Evolutionary conservation across 2,113 vertebrate genomes (phyloP).

Genomic region (Calidris pugnax): DNA sequence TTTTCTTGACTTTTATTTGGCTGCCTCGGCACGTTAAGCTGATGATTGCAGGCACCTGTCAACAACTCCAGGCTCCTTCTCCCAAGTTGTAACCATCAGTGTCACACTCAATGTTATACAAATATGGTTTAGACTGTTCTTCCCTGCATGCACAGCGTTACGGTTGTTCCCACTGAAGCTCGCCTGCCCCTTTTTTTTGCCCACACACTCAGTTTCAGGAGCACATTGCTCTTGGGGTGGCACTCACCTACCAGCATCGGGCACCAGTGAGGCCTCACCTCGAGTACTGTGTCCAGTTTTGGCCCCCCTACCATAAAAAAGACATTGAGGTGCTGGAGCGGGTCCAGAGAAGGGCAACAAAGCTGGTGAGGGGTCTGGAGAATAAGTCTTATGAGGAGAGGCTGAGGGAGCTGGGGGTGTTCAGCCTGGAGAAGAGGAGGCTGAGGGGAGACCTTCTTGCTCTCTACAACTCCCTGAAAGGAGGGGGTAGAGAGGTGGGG

Average conservation of each 20-base stretch:
- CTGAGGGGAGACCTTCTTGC: no score
- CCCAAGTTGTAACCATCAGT: background rate
- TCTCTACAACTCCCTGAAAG: no score
- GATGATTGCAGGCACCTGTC: background rate
- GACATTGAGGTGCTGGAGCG: no score
- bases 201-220: background rate
- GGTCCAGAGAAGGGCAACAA: no score
- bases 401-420: no score
- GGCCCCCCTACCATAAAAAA: no score
- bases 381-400: no score
- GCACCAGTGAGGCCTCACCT: no score
- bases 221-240: background rate
- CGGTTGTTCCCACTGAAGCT: background rate
- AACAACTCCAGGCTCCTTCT: background rate
- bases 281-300: no score
- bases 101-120: accelerated
- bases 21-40: background rate
- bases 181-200: background rate
- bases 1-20: background rate
- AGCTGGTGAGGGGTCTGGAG: no score
- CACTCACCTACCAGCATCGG: background rate
- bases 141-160: background rate
- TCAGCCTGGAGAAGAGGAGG: no score
- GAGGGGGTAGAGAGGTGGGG: no score
- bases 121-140: background rate